Percentiles rank a stretch among this genome's conserved stretches.
phyloP scores from a whole-genome alignment of 1,140 invertebrate genomes.

The Drosophila suzukii region DNA sequence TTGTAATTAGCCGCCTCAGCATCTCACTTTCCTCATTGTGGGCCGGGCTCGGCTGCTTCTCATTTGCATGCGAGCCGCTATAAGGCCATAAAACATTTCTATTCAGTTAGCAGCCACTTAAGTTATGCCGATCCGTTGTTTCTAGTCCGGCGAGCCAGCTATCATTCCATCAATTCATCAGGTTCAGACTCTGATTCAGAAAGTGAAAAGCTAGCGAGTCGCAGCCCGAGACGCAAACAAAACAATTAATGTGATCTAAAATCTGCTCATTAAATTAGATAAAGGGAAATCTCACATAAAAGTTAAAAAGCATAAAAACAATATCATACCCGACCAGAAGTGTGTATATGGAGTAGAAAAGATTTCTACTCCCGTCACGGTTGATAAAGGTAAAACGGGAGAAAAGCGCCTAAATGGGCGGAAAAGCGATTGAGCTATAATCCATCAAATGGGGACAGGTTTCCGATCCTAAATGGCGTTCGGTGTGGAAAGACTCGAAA shows the following conservation, averaged over 20 bases:
- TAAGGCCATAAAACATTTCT: slow-evolving; percentile 74
- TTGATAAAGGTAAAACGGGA: slow-evolving; percentile 26
- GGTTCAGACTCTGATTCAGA: slow-evolving; percentile 44
- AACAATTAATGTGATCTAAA: slow-evolving; percentile 78
- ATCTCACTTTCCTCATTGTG: slow-evolving; percentile 68
- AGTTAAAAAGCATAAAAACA: slow-evolving; percentile 68
- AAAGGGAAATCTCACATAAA: slow-evolving; percentile 78
- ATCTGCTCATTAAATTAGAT: slow-evolving; percentile 75
- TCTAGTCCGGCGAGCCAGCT: slow-evolving; percentile 24
- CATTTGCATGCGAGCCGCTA: slow-evolving; percentile 78
- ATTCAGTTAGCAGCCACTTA: slow-evolving; percentile 68
- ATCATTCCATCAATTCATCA: slow-evolving; percentile 71
- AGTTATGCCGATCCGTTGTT: slow-evolving; percentile 59
- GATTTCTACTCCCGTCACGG: slow-evolving; percentile 43
- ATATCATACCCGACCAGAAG: slow-evolving; percentile 19
- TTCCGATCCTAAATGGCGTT: slow-evolving; percentile 8
- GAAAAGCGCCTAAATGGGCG: slow-evolving; percentile 20
- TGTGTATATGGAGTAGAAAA: slow-evolving; percentile 41
- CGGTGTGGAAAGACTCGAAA: slow-evolving; percentile 23
- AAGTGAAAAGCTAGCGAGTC: slow-evolving; percentile 64
- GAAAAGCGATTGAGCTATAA: slow-evolving; percentile 41
- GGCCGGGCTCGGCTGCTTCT: slow-evolving; percentile 30
- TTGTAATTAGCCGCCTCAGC: slow-evolving; percentile 63
- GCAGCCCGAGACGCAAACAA: slow-evolving; percentile 22
- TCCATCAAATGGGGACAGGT: slow-evolving; percentile 40